Evolutionary conservation across 2,888 invertebrate species (phyloP).

Genomic region (Megaustenia siamemsis): DNA sequence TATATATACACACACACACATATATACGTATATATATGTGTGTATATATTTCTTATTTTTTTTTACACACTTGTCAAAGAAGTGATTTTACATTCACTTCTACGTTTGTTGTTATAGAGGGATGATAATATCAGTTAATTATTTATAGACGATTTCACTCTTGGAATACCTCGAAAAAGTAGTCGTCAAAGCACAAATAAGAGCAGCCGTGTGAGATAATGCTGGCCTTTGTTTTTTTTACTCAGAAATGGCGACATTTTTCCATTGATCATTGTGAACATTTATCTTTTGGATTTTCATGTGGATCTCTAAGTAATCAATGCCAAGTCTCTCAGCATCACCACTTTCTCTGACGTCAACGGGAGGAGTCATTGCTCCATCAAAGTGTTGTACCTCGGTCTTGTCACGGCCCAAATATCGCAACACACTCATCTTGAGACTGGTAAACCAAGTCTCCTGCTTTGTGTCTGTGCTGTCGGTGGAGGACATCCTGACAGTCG

Average conservation of each 20-base stretch:
- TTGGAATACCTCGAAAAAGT: no score
- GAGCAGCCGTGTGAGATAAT: no score
- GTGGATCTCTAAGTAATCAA: conserved; percentile 6
- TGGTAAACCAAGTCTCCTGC: conserved; percentile 35
- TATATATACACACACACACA: no score
- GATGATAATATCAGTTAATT: no score
- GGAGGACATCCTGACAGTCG: not conserved
- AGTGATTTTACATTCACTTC: no score
- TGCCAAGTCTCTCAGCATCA: not conserved
- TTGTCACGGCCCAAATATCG: conserved; percentile 22
- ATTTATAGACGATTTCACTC: no score
- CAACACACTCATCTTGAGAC: conserved; percentile 40
- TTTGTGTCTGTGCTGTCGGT: not conserved
- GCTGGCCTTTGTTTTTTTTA: no score
- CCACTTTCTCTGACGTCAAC: conserved; percentile 40
- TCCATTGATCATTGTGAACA: not conserved
- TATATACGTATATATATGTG: no score
- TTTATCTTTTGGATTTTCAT: not conserved
- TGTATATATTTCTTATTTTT: no score
- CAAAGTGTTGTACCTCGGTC: not conserved
- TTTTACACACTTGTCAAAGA: no score
- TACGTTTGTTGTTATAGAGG: no score
- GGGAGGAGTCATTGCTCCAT: conserved; percentile 19
- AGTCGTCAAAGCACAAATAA: no score
- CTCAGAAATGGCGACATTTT: not conserved